Conservation (phyloP, 2,113 vertebrate genomes). For the Actinemys pallida region DNA sequence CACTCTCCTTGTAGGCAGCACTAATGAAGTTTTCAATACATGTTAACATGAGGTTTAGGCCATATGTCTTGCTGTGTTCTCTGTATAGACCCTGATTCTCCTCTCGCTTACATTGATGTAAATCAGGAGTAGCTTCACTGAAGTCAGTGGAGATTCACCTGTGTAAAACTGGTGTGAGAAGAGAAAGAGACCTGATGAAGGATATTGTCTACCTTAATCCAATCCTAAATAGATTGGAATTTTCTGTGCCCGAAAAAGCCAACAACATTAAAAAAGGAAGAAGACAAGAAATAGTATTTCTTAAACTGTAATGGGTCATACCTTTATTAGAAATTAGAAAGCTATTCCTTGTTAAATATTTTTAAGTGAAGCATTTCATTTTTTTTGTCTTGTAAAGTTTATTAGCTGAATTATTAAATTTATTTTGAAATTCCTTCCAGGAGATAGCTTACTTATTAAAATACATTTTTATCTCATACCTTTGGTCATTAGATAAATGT, state of each 20-base stretch:
- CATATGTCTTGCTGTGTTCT: neutral
- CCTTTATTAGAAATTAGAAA: neutral
- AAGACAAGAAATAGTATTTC: neutral
- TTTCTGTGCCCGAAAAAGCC: slow-evolving; percentile 9
- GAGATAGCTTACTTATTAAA: slow-evolving; percentile 39
- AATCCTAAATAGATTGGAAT: neutral
- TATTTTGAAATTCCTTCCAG: neutral
- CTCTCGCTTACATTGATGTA: neutral
- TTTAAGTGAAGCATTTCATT: neutral
- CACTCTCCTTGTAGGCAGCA: neutral
- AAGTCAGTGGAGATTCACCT: neutral
- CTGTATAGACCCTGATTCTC: neutral
- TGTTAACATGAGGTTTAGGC: neutral
- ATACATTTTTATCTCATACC: slow-evolving; percentile 36
- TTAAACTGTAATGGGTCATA: too few relatives aligned
- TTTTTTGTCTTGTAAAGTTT: slow-evolving; percentile 31
- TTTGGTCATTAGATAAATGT: slow-evolving; percentile 32
- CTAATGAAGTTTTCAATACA: neutral
- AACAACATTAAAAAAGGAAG: neutral
- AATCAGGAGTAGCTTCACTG: neutral
- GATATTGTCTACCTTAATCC: slow-evolving; percentile 3
- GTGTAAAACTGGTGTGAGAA: neutral
- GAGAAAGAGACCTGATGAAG: neutral
- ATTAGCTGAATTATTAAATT: neutral
- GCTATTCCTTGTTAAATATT: neutral